These are phyloP conservation scores for Melanerpes formicivorus DNA, from an alignment of 2,113 vertebrate species.

Conservation along the genomic window DNA sequence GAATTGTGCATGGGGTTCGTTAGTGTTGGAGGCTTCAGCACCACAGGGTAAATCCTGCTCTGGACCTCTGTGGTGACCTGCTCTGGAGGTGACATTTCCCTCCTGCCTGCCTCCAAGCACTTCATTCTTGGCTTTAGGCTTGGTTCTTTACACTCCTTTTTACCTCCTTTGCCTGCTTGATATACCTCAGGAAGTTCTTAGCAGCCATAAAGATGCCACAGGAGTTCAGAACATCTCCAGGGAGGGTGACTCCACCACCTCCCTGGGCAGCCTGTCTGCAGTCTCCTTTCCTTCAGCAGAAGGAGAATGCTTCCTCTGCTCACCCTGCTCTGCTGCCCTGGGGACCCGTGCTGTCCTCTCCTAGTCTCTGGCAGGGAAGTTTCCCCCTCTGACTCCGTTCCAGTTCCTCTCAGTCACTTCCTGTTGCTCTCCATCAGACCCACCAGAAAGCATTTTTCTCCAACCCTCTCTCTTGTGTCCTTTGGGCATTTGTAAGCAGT, in stretches of 20 bases:
- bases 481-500: not conserved
- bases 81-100: conserved; percentile 8
- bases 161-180: not conserved
- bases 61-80: not conserved
- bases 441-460: not conserved
- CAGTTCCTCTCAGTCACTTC: not conserved
- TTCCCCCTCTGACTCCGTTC: not conserved
- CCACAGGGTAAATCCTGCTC: not conserved
- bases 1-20: not conserved
- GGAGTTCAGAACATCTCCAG: too few species aligned
- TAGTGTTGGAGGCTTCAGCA: not conserved
- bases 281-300: too few species aligned
- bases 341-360: rapidly evolving
- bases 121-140: not conserved
- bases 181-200: conserved; percentile 12
- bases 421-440: not conserved
- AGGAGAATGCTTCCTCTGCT: too few species aligned
- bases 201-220: not conserved
- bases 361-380: not conserved
- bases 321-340: not conserved
- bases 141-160: conserved; percentile 1
- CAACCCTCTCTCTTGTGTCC: not conserved
- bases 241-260: too few species aligned
- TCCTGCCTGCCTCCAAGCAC: not conserved
- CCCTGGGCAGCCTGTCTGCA: too few species aligned